A percentile compares a stretch with the other conserved stretches of the same genome.
Evolutionary conservation across 2,888 invertebrate genomes (phyloP).

Genomic region (Trachelus stipa): DNA sequence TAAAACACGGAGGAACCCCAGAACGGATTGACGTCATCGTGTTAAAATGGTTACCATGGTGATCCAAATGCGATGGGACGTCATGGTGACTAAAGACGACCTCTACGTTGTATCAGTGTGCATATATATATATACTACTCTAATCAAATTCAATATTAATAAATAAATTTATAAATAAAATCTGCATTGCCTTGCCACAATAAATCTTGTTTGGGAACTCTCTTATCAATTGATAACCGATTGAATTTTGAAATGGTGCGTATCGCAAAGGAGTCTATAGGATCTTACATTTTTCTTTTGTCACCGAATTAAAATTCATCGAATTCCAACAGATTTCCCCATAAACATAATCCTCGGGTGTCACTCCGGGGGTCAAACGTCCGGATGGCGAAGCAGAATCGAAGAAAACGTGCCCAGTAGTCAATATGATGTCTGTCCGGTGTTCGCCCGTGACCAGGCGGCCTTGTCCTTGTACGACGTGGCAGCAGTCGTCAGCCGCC

Average conservation of each 20-base stretch:
- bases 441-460: slow-evolving; percentile 59
- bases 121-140: not conserved
- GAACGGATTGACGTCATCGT: not conserved
- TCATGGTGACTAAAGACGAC: not conserved
- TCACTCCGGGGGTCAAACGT: slow-evolving; percentile 3
- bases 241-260: not conserved
- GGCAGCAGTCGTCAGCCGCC: slow-evolving; percentile 34
- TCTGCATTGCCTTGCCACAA: not conserved
- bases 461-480: slow-evolving; percentile 62
- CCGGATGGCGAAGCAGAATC: not conserved
- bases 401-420: slow-evolving; percentile 30
- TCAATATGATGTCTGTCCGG: slow-evolving; percentile 29
- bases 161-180: not conserved
- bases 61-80: not conserved
- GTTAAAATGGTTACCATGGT: not conserved
- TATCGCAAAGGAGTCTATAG: not conserved
- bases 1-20: not conserved
- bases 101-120: not conserved
- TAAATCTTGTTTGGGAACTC: not conserved
- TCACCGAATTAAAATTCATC: not conserved
- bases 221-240: not conserved
- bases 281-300: not conserved
- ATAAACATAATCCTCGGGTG: not conserved
- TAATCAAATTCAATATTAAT: not conserved
- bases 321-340: not conserved